A percentile compares a stretch with the other conserved stretches of the same genome.
phyloP scores from a whole-genome alignment of 2,888 invertebrate species.

The Patella pellucida region DNA sequence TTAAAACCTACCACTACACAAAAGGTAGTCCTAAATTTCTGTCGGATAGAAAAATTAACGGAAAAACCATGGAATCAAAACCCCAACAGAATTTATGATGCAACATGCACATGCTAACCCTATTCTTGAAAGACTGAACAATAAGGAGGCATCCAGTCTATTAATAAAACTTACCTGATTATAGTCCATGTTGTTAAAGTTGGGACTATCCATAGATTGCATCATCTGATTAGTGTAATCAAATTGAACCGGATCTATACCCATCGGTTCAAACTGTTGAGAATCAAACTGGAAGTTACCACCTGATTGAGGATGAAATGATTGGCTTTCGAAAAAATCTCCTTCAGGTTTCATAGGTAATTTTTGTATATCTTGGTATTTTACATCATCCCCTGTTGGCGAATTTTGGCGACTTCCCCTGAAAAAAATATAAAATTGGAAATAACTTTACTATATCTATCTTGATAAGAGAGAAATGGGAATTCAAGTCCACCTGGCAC shows the following conservation, averaged over 20 bases:
- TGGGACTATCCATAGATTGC: constrained; percentile 71
- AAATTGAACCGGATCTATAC: constrained; percentile 69
- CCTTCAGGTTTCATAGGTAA: constrained; percentile 39
- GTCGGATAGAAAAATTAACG: too few relatives aligned
- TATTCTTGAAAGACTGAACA: too few relatives aligned
- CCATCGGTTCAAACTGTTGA: constrained; percentile 67
- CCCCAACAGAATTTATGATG: too few relatives aligned
- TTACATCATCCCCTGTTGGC: constrained; percentile 86
- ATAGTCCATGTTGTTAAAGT: constrained; percentile 69
- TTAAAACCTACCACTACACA: too few relatives aligned
- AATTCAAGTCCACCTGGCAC: too few relatives aligned
- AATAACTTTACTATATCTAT: background rate
- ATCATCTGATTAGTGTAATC: constrained; percentile 67
- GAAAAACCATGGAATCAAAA: too few relatives aligned
- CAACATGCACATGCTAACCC: too few relatives aligned
- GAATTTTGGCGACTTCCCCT: constrained; percentile 91
- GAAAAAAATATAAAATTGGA: background rate
- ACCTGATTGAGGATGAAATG: constrained; percentile 43
- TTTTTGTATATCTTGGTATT: constrained; percentile 35
- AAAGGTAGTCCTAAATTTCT: too few relatives aligned
- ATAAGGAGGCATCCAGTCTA: too few relatives aligned
- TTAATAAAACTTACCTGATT: constrained; percentile 58
- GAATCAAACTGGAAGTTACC: constrained; percentile 63
- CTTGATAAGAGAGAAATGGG: too few relatives aligned
- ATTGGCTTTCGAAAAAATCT: constrained; percentile 56